Base-by-base conservation (phyloP, 1,140 invertebrate genomes). In the Nebria ingens region DNA sequence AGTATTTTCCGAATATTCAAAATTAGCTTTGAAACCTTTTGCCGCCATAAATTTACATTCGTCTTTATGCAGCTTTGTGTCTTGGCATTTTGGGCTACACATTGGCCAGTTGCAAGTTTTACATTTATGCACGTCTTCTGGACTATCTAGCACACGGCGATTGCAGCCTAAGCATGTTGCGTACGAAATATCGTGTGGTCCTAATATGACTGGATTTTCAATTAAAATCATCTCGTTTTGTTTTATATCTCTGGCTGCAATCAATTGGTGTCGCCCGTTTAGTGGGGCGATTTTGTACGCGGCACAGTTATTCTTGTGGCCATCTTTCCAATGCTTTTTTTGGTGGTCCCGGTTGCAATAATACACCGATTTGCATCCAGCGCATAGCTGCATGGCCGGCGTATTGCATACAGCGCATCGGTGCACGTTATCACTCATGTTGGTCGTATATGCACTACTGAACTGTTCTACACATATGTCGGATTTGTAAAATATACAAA, bases 341-440 rank as follows among this genome's bases (percentile, higher is more conserved):
- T 87, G 85, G 64, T 87, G 85, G 51, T 81, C 77, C 59, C 78
- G 79, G 21, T 78, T 77, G 69, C 87, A 90, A 67, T 89, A 90
- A 61, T 78, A 79, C 1, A 84, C 80, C 1, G 70, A 66, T 60
- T 78, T 77, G 65, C 85, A 88, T 29, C 76, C 79, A 34, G 76
- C 76, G 62, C 85, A 88, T 21, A 77, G 75, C 59, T 79, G 76
- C 19, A 71, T 74, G 1, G 80, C 77, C 51, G 72, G 71, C 42
- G 73, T 69, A 56, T 73, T 70, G 58, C 79, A 81, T 25, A 80
- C 62, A 21, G 75, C 75, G 59, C 79, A 82, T 19, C 19, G 4
- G 19, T 4, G 11, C 6, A 20, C 50, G 6, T 4, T 45, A 45
- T 45, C 6, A 45, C 40, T 45, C 40, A 45, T 45, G 9, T 9